Percentiles rank a stretch among this genome's conserved stretches.
Evolutionary conservation across 2,797 vertebrate genomes (phyloP).

Genomic region (Characodon lateralis): DNA sequence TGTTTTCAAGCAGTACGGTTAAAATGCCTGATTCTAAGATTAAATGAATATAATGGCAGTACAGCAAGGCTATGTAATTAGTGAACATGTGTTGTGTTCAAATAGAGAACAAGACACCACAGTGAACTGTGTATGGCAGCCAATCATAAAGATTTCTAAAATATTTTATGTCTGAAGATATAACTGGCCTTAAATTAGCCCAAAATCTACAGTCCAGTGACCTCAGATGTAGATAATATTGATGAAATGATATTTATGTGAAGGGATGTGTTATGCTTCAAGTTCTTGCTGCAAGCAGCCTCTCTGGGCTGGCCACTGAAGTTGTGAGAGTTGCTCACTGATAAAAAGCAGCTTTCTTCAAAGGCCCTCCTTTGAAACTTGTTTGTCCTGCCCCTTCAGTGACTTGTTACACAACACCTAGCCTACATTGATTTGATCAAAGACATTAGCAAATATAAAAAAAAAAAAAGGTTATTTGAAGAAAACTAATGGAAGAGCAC

Average conservation of each 20-base stretch:
- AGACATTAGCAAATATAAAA: background rate
- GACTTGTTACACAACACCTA: constrained; percentile 17
- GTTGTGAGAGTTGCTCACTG: constrained; percentile 23
- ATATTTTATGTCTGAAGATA: background rate
- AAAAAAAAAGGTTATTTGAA: constrained; percentile 1
- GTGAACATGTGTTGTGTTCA: background rate
- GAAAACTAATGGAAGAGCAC: background rate
- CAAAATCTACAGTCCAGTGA: background rate
- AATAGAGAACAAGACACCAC: background rate
- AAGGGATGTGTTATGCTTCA: background rate
- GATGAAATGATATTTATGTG: background rate
- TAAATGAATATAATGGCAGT: background rate
- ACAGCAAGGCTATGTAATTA: background rate
- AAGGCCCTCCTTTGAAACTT: constrained; percentile 19
- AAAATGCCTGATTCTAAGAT: background rate
- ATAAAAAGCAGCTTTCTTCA: constrained; percentile 21
- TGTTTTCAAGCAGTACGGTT: background rate
- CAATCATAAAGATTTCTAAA: background rate
- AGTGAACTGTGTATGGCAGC: too few species aligned
- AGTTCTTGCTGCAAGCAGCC: background rate
- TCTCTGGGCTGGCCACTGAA: constrained; percentile 1
- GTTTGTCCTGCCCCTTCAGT: constrained; percentile 1
- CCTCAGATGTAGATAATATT: background rate
- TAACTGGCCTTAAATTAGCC: background rate
- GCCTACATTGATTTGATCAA: constrained; percentile 4